These are phyloP conservation scores for Catharus minimus DNA, from an alignment of 2,113 vertebrate genomes.

Conservation along the genomic window DNA sequence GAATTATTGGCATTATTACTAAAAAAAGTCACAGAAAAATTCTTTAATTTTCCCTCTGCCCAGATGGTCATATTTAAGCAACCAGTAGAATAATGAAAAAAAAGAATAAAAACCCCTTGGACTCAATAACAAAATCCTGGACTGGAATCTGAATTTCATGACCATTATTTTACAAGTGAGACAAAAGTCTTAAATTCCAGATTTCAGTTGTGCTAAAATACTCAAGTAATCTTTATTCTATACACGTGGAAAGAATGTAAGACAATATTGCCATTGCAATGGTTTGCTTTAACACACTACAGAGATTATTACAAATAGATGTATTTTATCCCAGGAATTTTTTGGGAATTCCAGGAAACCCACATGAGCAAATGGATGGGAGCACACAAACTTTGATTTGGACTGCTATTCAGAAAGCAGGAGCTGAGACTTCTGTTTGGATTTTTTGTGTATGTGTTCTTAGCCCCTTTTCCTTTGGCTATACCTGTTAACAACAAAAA, in stretches of 20 bases:
- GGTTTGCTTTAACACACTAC: background rate
- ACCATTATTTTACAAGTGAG: background rate
- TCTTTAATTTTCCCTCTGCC: background rate
- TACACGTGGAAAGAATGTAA: background rate
- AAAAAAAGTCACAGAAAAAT: background rate
- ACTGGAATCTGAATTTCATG: slow-evolving; percentile 22
- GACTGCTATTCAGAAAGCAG: background rate
- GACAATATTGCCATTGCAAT: background rate
- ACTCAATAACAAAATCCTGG: background rate
- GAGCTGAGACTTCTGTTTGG: background rate
- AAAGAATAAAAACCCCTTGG: background rate
- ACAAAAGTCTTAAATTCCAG: slow-evolving; percentile 18
- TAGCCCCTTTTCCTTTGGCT: background rate
- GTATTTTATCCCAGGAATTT: background rate
- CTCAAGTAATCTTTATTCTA: background rate
- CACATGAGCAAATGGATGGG: background rate
- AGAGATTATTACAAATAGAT: background rate
- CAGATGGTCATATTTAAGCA: background rate
- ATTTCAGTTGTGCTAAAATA: slow-evolving; percentile 30
- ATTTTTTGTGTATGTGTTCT: background rate
- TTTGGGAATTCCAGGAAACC: background rate
- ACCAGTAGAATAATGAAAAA: slow-evolving; percentile 16
- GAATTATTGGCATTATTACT: background rate
- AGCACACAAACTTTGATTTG: background rate
- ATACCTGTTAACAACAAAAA: background rate